Conservation (phyloP, 2,888 invertebrate genomes). For the Spodoptera exigua region DNA sequence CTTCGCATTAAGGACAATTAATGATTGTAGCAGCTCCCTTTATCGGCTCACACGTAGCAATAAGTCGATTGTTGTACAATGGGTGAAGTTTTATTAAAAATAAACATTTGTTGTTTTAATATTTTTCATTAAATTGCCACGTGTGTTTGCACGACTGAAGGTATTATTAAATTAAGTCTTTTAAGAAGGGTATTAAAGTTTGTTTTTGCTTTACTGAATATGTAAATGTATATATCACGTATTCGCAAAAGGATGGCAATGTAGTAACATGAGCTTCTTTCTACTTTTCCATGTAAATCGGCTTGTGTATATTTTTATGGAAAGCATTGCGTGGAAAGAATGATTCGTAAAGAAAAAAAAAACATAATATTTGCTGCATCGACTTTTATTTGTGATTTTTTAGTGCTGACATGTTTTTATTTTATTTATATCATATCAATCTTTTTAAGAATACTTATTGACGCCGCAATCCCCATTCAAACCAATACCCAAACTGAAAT, state of each 20-base stretch:
- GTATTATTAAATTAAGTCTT: conserved; percentile 7
- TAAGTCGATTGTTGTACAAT: conserved; percentile 81
- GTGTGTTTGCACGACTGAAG: conserved; percentile 40
- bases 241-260: too few species aligned
- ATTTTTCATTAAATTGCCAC: conserved; percentile 58
- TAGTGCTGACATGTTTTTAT: conserved; percentile 2
- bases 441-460: neutral
- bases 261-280: too few species aligned
- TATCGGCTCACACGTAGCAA: conserved; percentile 81
- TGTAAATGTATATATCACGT: too few species aligned
- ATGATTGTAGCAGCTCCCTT: conserved; percentile 85
- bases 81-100: conserved; percentile 78
- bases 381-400: too few species aligned
- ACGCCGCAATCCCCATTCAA: conserved; percentile 8
- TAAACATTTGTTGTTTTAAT: conserved; percentile 69
- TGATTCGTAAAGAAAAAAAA: too few species aligned
- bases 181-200: neutral
- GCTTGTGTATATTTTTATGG: too few species aligned
- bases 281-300: too few species aligned
- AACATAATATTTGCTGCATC: too few species aligned
- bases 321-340: too few species aligned
- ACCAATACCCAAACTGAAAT: conserved; percentile 19
- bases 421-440: too few species aligned
- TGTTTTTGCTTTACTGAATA: too few species aligned
- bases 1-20: conserved; percentile 84